Percentiles rank a stretch among this genome's conserved stretches.
These are phyloP conservation scores for Ichneumoninae sp. DNA, from an alignment of 2,888 invertebrate species.

Conservation along the genomic window DNA sequence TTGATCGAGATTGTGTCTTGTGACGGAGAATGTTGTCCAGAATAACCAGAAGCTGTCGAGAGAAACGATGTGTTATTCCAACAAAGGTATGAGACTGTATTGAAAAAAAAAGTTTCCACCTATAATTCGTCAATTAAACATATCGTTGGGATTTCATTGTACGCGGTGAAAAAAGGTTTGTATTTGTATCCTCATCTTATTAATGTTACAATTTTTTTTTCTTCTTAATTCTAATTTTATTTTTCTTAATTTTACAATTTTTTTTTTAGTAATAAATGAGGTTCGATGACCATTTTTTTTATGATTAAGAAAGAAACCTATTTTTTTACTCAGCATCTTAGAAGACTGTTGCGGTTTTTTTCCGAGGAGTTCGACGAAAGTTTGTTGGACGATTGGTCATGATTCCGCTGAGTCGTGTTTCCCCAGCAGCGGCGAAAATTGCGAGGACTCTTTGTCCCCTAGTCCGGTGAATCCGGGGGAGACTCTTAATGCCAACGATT, in stretches of 20 bases:
- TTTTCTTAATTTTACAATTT: too few species aligned
- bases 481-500: conserved; percentile 44
- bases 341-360: not conserved
- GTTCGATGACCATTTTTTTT: too few species aligned
- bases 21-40: not conserved
- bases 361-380: not conserved
- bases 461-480: not conserved
- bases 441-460: not conserved
- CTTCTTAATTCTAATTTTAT: not conserved
- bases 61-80: not conserved
- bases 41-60: not conserved
- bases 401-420: not conserved
- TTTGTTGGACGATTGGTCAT: conserved; percentile 1
- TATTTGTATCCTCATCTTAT: not conserved
- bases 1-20: not conserved
- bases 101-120: not conserved
- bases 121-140: not conserved
- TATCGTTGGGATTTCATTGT: not conserved
- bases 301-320: not conserved
- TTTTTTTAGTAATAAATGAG: too few species aligned
- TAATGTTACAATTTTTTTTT: not conserved
- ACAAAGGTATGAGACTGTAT: not conserved
- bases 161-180: not conserved
- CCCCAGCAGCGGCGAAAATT: not conserved
- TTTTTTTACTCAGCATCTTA: not conserved